These are phyloP conservation scores for Drosophila bocqueti DNA, from an alignment of 1,140 invertebrate genomes.

Conservation along the genomic window DNA sequence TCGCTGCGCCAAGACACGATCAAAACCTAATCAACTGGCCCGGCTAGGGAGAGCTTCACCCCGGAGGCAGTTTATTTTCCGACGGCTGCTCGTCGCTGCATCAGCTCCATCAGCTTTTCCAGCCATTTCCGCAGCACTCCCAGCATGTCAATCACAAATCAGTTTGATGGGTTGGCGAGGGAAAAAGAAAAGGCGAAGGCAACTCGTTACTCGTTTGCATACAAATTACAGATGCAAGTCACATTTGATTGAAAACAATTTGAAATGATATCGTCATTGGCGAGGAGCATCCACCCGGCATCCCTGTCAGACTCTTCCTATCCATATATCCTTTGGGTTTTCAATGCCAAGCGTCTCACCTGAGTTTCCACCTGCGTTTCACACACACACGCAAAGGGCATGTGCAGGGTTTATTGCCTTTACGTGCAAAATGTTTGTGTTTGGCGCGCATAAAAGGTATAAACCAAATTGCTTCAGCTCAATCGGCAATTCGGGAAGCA, in stretches of 20 bases:
- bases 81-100: conserved; percentile 11
- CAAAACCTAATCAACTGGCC: conserved; percentile 55
- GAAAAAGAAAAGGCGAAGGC: conserved; percentile 10
- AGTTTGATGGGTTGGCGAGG: conserved; percentile 39
- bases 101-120: conserved; percentile 20
- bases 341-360: conserved; percentile 44
- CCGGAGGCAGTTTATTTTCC: conserved; percentile 40
- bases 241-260: conserved; percentile 82
- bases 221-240: conserved; percentile 81
- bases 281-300: conserved; percentile 9
- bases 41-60: conserved; percentile 3
- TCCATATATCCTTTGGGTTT: conserved; percentile 49
- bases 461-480: conserved; percentile 68
- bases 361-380: conserved; percentile 18
- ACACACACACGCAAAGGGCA: conserved; percentile 46
- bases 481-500: conserved; percentile 58
- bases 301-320: conserved; percentile 13
- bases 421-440: conserved; percentile 80
- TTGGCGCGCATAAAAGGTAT: conserved; percentile 70
- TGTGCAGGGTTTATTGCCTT: conserved; percentile 75
- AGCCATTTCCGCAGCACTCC: conserved; percentile 33
- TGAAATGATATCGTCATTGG: conserved; percentile 74
- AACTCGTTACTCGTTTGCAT: conserved; percentile 69
- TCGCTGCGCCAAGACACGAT: conserved; percentile 32
- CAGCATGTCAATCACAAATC: conserved; percentile 69